A percentile compares a stretch with the other conserved stretches of the same genome.
Conservation (phyloP, 2,888 invertebrate genomes). For the Dromius quadrimaculatus region DNA sequence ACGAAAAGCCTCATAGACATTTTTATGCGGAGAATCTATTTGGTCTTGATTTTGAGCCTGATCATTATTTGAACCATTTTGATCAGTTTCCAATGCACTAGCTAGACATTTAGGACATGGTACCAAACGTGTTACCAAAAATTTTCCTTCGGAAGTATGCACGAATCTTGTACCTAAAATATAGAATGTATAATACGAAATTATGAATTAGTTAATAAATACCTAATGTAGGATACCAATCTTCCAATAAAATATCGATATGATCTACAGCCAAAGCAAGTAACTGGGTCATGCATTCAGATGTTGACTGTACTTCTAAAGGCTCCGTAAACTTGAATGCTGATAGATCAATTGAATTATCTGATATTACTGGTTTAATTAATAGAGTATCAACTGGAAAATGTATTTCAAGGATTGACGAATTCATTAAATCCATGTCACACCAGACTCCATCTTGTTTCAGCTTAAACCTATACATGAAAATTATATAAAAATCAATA, state of each 20-base stretch:
- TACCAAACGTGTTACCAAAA: slow-evolving; percentile 92
- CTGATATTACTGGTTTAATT: slow-evolving; percentile 68
- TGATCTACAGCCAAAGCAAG: slow-evolving; percentile 93
- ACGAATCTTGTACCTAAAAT: slow-evolving; percentile 89
- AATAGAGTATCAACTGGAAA: slow-evolving; percentile 79
- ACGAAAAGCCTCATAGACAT: slow-evolving; percentile 62
- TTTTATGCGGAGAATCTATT: slow-evolving; percentile 46
- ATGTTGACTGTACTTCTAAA: slow-evolving; percentile 82
- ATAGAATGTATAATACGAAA: slow-evolving; percentile 53
- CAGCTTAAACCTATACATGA: slow-evolving; percentile 71
- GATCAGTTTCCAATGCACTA: slow-evolving; percentile 64
- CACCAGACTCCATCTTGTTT: slow-evolving; percentile 90
- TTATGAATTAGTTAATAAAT: not conserved
- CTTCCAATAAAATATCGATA: slow-evolving; percentile 94
- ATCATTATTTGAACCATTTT: slow-evolving; percentile 58
- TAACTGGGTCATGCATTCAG: slow-evolving; percentile 84
- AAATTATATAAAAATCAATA: slow-evolving; percentile 2
- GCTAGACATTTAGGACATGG: slow-evolving; percentile 90
- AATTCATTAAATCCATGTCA: slow-evolving; percentile 81
- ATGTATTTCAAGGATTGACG: slow-evolving; percentile 87
- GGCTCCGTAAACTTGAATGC: slow-evolving; percentile 61
- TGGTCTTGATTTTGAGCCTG: slow-evolving; percentile 54
- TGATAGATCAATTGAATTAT: slow-evolving; percentile 56
- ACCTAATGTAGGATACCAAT: slow-evolving; percentile 96
- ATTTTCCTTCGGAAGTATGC: slow-evolving; percentile 96